Conservation (phyloP, 2,797 vertebrate species). For the Pangasius djambal region DNA sequence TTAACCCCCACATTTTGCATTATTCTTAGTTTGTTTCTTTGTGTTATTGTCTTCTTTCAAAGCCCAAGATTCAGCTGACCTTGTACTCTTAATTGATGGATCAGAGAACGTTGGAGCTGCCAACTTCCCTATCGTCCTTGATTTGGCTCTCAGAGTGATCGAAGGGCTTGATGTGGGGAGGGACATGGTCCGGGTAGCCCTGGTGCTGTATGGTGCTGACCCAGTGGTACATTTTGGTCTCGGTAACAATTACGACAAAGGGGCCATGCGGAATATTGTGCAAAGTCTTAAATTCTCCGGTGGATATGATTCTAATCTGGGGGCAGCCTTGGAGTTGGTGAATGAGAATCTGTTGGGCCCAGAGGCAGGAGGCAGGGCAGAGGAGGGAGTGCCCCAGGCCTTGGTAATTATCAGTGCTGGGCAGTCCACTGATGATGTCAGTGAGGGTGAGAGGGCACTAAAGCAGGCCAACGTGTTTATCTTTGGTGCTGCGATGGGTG, state of each 20-base stretch:
- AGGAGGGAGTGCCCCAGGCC: conserved; percentile 89
- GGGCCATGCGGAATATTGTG: conserved; percentile 82
- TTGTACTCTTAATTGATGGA: conserved; percentile 99
- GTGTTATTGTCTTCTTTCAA: conserved; percentile 72
- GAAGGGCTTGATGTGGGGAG: conserved; percentile 87
- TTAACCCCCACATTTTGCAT: conserved; percentile 90
- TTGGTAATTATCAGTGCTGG: conserved; percentile 90
- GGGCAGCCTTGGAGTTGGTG: conserved; percentile 88
- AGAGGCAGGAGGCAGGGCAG: conserved; percentile 87
- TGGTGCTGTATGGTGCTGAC: conserved; percentile 85
- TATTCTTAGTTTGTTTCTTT: conserved; percentile 78
- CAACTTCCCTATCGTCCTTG: conserved; percentile 88
- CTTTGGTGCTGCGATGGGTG: conserved; percentile 79
- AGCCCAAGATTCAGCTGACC: conserved; percentile 93
- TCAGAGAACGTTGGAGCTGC: conserved; percentile 93
- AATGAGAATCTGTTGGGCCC: conserved; percentile 82
- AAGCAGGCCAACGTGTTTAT: conserved; percentile 86
- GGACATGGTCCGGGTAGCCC: conserved; percentile 86
- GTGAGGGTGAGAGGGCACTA: conserved; percentile 82
- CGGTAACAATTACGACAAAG: conserved; percentile 85
- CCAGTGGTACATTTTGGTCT: conserved; percentile 88
- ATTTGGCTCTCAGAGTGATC: conserved; percentile 93
- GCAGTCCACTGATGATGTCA: conserved; percentile 89
- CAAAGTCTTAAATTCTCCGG: conserved; percentile 83
- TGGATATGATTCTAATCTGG: conserved; percentile 86